Evolutionary conservation across 2,797 vertebrate genomes (phyloP).

Genomic region (Cuniculus paca): DNA sequence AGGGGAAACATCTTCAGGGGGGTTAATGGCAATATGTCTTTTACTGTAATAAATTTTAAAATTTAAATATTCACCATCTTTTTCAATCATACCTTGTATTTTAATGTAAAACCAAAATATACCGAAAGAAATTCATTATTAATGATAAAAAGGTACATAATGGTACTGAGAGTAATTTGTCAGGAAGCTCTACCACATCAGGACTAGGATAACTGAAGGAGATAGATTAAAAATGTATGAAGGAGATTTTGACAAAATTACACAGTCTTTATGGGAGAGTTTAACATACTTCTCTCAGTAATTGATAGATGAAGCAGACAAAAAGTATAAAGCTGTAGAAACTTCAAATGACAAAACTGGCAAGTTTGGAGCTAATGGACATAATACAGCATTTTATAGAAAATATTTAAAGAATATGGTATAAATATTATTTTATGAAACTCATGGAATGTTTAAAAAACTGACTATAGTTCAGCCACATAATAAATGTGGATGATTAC

Average conservation of each 20-base stretch:
- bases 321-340: neutral
- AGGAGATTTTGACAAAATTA: neutral
- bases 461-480: neutral
- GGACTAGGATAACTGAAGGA: neutral
- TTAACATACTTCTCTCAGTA: neutral
- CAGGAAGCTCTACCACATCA: neutral
- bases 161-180: neutral
- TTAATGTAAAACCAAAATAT: neutral
- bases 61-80: neutral
- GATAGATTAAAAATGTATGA: neutral
- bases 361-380: neutral
- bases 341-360: neutral
- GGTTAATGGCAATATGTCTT: neutral
- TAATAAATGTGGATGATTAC: slow-evolving; percentile 7
- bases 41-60: neutral
- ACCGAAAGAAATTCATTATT: slow-evolving; percentile 26
- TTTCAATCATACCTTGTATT: neutral
- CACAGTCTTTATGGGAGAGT: neutral
- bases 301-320: neutral
- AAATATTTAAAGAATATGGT: slow-evolving; percentile 4
- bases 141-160: neutral
- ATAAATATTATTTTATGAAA: slow-evolving; percentile 27
- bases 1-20: neutral
- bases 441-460: neutral
- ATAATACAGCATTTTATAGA: neutral